Conservation (phyloP, 2,797 vertebrate genomes). For the Streptopelia turtur region DNA sequence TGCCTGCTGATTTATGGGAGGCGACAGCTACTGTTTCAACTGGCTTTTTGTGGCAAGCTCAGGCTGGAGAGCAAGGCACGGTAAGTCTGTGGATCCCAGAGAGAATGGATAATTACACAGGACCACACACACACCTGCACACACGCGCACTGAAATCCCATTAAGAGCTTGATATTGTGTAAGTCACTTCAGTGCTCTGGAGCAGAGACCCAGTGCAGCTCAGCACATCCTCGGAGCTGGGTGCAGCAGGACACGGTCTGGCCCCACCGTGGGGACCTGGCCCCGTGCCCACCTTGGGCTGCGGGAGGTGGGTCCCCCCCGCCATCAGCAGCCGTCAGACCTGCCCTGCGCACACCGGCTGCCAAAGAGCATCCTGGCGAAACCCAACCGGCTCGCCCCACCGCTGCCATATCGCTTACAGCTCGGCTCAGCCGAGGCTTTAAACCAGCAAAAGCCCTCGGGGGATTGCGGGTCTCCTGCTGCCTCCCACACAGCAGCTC, state of each 20-base stretch:
- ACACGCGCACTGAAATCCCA: not conserved
- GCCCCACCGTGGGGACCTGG: not conserved
- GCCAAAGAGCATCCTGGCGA: not conserved
- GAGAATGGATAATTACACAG: not conserved
- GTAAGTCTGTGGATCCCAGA: not conserved
- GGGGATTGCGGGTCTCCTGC: not conserved
- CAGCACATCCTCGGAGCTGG: not conserved
- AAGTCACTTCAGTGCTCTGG: not conserved
- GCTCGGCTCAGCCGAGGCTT: fast-evolving
- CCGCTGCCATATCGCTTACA: not conserved
- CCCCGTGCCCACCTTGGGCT: not conserved
- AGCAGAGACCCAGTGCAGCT: not conserved
- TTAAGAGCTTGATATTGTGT: not conserved
- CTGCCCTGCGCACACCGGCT: not conserved
- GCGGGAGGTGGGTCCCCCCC: not conserved
- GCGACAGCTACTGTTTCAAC: slow-evolving; percentile 13
- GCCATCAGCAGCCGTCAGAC: not conserved
- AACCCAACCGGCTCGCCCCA: fast-evolving
- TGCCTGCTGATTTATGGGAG: slow-evolving; percentile 34
- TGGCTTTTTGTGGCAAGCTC: not conserved
- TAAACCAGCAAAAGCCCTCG: not conserved
- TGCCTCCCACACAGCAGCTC: fast-evolving
- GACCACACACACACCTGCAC: not conserved
- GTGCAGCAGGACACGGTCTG: not conserved
- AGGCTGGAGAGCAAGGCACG: not conserved